Conservation (phyloP, 23 tunicate species). For the Ciona savignyi region DNA sequence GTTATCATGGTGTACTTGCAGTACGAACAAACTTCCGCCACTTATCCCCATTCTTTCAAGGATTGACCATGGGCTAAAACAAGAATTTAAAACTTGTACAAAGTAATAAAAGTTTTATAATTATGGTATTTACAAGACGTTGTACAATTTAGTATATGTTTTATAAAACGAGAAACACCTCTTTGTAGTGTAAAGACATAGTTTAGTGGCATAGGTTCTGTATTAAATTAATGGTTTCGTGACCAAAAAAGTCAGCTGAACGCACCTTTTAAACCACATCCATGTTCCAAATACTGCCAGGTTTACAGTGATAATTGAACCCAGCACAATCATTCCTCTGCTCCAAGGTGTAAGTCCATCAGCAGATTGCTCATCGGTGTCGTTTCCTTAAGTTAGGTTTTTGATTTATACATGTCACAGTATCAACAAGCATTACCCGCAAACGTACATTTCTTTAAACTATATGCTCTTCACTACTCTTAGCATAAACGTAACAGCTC, state of each 20-base stretch:
- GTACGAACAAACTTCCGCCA: background rate
- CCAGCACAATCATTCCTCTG: slow-evolving; percentile 21
- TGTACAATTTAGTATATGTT: no score
- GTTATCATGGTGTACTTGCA: background rate
- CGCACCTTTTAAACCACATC: slow-evolving; percentile 18
- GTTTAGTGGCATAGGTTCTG: no score
- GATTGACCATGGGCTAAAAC: background rate
- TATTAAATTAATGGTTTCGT: no score
- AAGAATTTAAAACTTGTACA: no score
- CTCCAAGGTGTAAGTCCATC: background rate
- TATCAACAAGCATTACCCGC: no score
- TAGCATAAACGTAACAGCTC: no score
- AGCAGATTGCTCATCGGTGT: background rate
- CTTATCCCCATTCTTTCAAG: background rate
- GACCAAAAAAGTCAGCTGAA: background rate
- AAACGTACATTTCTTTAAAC: no score
- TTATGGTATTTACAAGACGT: no score
- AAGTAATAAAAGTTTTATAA: no score
- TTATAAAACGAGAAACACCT: no score
- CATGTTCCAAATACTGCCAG: slow-evolving; percentile 14
- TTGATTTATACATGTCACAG: background rate
- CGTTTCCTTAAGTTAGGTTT: background rate
- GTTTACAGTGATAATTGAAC: slow-evolving; percentile 18
- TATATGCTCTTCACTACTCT: no score
- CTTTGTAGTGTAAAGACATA: no score